phyloP scores from a whole-genome alignment of 2,113 vertebrate species.

The Erythrocercus mccallii region DNA sequence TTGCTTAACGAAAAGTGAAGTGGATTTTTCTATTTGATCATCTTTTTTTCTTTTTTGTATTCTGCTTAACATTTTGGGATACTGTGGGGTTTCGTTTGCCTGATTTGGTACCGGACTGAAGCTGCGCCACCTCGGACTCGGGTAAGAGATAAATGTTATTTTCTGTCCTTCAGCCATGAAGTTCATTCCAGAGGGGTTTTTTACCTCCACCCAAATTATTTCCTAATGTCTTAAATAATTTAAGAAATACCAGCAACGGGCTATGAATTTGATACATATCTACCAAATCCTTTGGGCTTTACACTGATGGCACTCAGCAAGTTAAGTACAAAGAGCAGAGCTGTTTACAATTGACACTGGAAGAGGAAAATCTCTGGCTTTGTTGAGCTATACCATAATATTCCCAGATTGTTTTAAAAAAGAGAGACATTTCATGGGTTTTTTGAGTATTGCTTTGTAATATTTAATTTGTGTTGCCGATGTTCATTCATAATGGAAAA shows the following conservation, averaged over 20 bases:
- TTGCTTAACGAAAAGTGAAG: conserved; percentile 26
- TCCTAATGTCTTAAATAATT: not conserved
- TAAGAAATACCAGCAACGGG: not conserved
- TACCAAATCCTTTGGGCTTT: not conserved
- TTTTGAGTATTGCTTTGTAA: not conserved
- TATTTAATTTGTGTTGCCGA: not conserved
- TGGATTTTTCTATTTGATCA: conserved; percentile 6
- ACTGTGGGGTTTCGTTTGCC: not conserved
- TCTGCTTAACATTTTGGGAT: not conserved
- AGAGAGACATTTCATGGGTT: not conserved
- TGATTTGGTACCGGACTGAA: not conserved
- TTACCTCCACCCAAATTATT: not conserved
- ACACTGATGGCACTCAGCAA: not conserved
- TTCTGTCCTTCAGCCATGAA: not conserved
- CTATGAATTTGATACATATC: not conserved
- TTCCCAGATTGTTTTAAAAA: not conserved
- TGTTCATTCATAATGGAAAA: not conserved
- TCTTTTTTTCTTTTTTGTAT: not conserved
- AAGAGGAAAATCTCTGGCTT: not conserved
- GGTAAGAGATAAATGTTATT: conserved; percentile 27
- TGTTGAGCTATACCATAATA: not conserved
- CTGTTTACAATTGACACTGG: not conserved
- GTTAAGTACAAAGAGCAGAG: not conserved
- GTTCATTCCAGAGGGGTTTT: not conserved
- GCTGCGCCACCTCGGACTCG: not conserved